phyloP scores from a whole-genome alignment of 2,113 vertebrate genomes.

The Leucoraja erinaceus region DNA sequence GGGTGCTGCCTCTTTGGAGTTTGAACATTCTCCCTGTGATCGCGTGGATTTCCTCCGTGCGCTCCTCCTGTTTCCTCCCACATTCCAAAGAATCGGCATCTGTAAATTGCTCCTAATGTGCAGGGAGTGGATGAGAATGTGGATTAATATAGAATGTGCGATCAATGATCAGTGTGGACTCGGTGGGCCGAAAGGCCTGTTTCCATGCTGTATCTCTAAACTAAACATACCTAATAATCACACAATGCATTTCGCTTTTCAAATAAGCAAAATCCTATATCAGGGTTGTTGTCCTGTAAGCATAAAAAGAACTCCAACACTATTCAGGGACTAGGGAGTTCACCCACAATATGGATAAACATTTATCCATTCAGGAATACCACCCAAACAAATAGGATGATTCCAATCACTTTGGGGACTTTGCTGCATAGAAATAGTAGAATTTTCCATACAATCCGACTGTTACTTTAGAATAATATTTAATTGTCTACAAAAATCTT shows the following conservation, averaged over 20 bases:
- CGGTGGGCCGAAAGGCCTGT: no score
- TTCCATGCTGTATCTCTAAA: background rate
- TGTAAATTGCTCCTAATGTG: no score
- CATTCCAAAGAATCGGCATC: no score
- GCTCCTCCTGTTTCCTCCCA: no score
- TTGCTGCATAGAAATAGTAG: background rate
- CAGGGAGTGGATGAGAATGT: no score
- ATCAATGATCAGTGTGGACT: no score
- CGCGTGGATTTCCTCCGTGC: no score
- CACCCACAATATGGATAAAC: background rate
- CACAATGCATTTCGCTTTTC: no score
- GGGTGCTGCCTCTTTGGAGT: no score
- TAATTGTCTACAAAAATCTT: background rate
- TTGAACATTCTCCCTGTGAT: no score
- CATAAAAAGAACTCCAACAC: background rate
- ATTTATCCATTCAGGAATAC: constrained; percentile 7
- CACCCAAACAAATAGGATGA: background rate
- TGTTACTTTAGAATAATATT: background rate
- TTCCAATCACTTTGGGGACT: background rate
- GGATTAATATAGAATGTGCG: no score
- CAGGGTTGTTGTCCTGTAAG: background rate
- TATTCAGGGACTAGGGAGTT: background rate
- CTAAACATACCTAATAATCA: no score
- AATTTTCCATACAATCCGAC: background rate
- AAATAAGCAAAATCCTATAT: background rate